Percentiles rank a stretch among this genome's conserved stretches.
Evolutionary conservation across 2,113 vertebrate species (phyloP).

Genomic region (Anoura caudifer): DNA sequence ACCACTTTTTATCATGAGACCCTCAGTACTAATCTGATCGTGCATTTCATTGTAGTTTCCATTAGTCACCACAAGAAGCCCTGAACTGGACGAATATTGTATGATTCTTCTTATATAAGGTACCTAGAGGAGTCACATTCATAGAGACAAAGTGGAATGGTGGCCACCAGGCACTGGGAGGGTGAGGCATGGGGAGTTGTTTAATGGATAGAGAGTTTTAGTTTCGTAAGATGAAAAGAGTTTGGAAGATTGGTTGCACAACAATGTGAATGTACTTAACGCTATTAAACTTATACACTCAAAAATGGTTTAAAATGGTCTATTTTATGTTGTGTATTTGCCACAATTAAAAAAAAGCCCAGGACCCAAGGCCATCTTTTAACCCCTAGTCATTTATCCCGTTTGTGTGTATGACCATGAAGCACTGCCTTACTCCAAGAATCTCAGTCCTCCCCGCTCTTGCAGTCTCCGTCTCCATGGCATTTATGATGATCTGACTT

Average conservation of each 20-base stretch:
- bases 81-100: neutral
- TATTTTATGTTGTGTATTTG: neutral
- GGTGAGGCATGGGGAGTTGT: too few relatives aligned
- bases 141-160: neutral
- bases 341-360: neutral
- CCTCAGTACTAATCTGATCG: neutral
- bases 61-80: neutral
- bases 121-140: neutral
- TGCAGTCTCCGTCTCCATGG: neutral
- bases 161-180: neutral
- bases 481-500: neutral
- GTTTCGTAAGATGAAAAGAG: neutral
- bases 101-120: neutral
- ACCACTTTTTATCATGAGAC: neutral
- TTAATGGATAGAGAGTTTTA: neutral
- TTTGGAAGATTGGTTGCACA: neutral
- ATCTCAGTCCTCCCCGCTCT: neutral
- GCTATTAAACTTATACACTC: neutral
- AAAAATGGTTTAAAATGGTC: neutral
- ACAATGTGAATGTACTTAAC: neutral
- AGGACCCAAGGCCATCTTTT: neutral
- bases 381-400: neutral
- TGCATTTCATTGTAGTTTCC: neutral
- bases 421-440: neutral
- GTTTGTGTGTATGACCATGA: rapidly evolving